Conservation (phyloP, 2,797 vertebrate species). For the Hipposideros larvatus region DNA sequence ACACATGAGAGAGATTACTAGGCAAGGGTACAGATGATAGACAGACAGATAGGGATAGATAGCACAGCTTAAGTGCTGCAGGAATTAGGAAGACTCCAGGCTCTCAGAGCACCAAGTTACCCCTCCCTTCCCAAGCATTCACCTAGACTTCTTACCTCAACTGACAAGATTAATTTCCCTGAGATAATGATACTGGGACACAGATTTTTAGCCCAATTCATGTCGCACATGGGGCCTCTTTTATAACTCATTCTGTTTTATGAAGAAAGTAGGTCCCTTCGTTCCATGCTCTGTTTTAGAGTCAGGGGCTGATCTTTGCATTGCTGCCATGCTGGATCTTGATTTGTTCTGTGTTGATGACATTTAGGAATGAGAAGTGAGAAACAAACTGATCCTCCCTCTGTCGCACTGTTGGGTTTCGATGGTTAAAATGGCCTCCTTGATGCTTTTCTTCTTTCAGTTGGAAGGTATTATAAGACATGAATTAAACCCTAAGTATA, state of each 20-base stretch:
- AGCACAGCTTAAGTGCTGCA: not conserved
- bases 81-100: not conserved
- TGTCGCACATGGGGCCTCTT: not conserved
- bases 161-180: conserved; percentile 30
- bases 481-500: not conserved
- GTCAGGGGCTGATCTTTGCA: conserved; percentile 27
- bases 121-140: not conserved
- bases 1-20: not conserved
- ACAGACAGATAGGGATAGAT: not conserved
- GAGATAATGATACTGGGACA: not conserved
- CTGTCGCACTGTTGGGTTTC: not conserved
- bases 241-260: conserved; percentile 23
- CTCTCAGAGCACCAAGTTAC: not conserved
- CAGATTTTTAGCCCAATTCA: conserved; percentile 47
- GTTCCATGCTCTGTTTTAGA: not conserved
- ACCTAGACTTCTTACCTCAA: not conserved
- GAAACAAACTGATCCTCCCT: not conserved
- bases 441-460: not conserved
- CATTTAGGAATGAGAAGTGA: conserved; percentile 9
- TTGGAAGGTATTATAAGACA: not conserved
- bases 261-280: conserved; percentile 37
- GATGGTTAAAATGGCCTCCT: not conserved
- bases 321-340: not conserved
- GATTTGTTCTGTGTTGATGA: conserved; percentile 46
- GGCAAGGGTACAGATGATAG: not conserved